Base-by-base conservation (phyloP, 2,888 invertebrate genomes). In the Agrotis exclamationis region DNA sequence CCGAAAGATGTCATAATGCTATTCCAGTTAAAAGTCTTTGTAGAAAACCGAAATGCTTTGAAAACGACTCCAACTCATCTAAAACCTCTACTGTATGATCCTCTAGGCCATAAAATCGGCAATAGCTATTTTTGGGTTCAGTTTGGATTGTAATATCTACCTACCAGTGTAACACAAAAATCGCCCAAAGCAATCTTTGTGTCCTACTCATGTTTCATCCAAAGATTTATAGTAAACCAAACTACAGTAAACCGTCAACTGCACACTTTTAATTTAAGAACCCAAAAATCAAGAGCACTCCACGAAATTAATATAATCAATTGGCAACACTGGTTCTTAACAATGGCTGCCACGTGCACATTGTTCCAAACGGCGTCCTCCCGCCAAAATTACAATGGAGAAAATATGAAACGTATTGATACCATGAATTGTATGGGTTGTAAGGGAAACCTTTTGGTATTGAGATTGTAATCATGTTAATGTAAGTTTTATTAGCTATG, bases 331-430 rank as follows among this genome's bases (percentile, higher is more conserved):
- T 92, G 88, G 89, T 90, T 83, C 53, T 51, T 54, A 74, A 91
- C 91, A 91, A 92, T 87, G 82, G 82, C 76, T 51, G 86, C 68
- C 86, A 85, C 92, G 92, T 87, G 92, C 70, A 85, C 82, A 86
- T 87, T 90, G 87, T 86, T 83, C 82, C 80, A 80, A 63, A 1
- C 47, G 50, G 13, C 64, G 50, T 53, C 45, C 66, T 76, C 76
- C 81, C 76, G 78, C 79, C 83, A 82, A 82, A 85, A 79, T 77
- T 76, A 79, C 84, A 87, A 91, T 87, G 83, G 86, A 88, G 88
- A 88, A 89, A 92, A 93, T 92, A 89, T 87, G 88, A 90, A 90
- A 89, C 89, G 87, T 89, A 92, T 93, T 91, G 88, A 88, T 88
- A 85, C 57, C 56, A 68, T 74, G 66, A 64, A 74, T 78, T 88